Evolutionary conservation across 1,140 invertebrate genomes (phyloP), one percentile per base, ranked within the genome.

Genomic region (Drosophila cardini): DNA sequence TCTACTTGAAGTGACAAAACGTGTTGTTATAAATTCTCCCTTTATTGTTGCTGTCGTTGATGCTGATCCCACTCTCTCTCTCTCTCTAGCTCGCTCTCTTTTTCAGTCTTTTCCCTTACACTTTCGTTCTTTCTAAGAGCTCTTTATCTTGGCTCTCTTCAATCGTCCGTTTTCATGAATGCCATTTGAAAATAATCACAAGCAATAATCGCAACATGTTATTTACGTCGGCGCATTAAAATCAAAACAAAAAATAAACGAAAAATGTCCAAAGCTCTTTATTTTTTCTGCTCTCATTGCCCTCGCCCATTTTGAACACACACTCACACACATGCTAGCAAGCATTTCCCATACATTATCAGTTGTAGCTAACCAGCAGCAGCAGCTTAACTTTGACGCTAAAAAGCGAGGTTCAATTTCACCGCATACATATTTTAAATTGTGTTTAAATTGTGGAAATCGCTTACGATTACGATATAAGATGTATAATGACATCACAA

Each of bases 401-500:
- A 30, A 55, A 42, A 36, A 55, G 26, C 38, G 10, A 45, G 13
- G n/a, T 18, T 57, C 11, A 40, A 55, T 55, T 55, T 42, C n/a
- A 48, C 0, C 6, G 42, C 26, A 7, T 42, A 52, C 16, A 43
- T 60, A 26, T 26, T 26, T 26, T 26, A 26, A 43, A 60, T 60
- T 52, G 46, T 36, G 36, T 15, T 69, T 62, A 70, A 70, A 61
- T 53, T 69, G 46, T 61, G 26, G 21, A 53, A 62, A 67, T 46
- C 10, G 52, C 63, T 56, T 15, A 46, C 38, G 67, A 70, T 69
- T 55, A 70, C 58, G 21, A 26, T 26, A 26, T 26, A 26, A 4
- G 21, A 26, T 36, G 30, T 46, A 53, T 45, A 60, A 55, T 70
- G 60, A 63, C 68, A 63, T 70, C 58, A 70, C 68, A 67, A 45